phyloP scores from a whole-genome alignment of 2,113 vertebrate genomes.

The Brachyistius frenatus region DNA sequence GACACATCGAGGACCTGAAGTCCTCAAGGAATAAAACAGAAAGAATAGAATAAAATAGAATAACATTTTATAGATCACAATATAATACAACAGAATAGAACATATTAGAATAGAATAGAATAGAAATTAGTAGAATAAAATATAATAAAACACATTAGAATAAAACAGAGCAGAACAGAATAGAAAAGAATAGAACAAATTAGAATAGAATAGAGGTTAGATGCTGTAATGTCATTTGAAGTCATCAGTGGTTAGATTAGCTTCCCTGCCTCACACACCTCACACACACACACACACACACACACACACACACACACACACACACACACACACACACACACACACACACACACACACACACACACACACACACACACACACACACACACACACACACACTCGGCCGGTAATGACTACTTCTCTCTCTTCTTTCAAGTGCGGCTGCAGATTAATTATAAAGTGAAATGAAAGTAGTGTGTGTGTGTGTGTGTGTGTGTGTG shows the following conservation, averaged over 20 bases:
- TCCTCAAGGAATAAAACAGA: too few relatives aligned
- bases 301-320: conserved; percentile 16
- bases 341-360: conserved; percentile 6
- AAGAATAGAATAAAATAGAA: too few relatives aligned
- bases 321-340: conserved; percentile 29
- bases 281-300: conserved; percentile 23
- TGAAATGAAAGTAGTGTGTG: conserved; percentile 50
- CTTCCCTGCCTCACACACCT: conserved; percentile 15
- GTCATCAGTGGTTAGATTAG: conserved; percentile 54
- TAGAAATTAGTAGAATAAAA: too few relatives aligned
- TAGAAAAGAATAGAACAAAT: neutral
- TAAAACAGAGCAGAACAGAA: neutral
- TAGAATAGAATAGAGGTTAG: conserved; percentile 19
- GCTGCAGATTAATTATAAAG: conserved; percentile 73
- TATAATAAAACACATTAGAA: too few relatives aligned
- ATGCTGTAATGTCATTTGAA: conserved; percentile 49
- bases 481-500: conserved; percentile 1
- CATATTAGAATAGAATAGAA: too few relatives aligned
- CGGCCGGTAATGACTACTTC: conserved; percentile 57
- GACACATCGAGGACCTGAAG: too few relatives aligned
- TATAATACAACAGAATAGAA: too few relatives aligned
- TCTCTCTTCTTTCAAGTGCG: conserved; percentile 59
- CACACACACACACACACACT: too few relatives aligned
- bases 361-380: too few relatives aligned
- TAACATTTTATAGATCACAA: too few relatives aligned